A percentile compares a stretch with the other conserved stretches of the same genome.
Conservation (phyloP, 2,888 invertebrate species). For the Aspidiotus rigidus region DNA sequence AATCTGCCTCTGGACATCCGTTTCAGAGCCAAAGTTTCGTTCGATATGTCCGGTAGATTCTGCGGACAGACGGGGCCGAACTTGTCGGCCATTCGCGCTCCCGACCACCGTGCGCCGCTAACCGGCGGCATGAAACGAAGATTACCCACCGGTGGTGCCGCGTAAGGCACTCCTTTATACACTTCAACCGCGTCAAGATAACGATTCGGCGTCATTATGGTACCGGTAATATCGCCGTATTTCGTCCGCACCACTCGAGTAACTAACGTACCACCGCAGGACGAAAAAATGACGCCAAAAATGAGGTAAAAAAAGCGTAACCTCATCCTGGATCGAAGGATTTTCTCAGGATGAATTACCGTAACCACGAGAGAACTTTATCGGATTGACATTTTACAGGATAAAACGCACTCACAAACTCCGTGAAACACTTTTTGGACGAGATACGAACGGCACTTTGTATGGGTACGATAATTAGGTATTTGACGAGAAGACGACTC, state of each 20-base stretch:
- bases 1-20: constrained; percentile 80
- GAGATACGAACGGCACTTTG: too few relatives aligned
- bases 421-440: too few relatives aligned
- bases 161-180: constrained; percentile 88
- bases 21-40: constrained; percentile 70
- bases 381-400: too few relatives aligned
- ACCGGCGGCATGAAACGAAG: constrained; percentile 94
- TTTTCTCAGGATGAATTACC: neutral
- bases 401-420: too few relatives aligned
- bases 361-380: too few relatives aligned
- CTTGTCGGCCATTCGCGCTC: constrained; percentile 74
- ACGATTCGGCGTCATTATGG: constrained; percentile 72
- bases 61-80: constrained; percentile 91
- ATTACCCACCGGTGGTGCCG: constrained; percentile 79
- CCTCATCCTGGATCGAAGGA: constrained; percentile 1
- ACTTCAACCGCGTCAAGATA: constrained; percentile 82
- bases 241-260: constrained; percentile 79
- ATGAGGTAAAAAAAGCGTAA: constrained; percentile 2
- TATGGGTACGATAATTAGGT: too few relatives aligned
- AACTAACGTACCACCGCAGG: constrained; percentile 46
- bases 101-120: constrained; percentile 83
- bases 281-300: constrained; percentile 1
- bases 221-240: constrained; percentile 76
- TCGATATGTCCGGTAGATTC: constrained; percentile 72
- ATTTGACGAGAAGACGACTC: too few relatives aligned